These are phyloP conservation scores for Pyrgilauda ruficollis DNA, from an alignment of 2,113 vertebrate genomes.

Conservation along the genomic window DNA sequence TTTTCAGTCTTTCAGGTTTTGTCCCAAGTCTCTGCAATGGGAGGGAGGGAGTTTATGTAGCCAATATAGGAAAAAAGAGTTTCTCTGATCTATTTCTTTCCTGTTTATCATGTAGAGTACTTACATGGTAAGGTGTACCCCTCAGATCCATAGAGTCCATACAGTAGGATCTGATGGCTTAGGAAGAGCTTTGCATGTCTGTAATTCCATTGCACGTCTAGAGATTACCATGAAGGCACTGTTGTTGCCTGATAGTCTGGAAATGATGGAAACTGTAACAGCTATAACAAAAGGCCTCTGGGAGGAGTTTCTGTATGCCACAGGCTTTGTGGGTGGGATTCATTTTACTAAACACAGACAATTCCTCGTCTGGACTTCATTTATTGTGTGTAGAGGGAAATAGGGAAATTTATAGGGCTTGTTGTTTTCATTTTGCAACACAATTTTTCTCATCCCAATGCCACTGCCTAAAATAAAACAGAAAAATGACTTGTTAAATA, in stretches of 20 bases:
- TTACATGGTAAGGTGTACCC: not conserved
- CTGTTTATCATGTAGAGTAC: not conserved
- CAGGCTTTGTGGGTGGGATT: not conserved
- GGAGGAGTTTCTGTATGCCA: not conserved
- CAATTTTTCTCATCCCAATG: not conserved
- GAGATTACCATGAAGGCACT: not conserved
- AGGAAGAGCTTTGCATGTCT: not conserved
- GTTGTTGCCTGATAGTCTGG: not conserved
- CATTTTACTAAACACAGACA: not conserved
- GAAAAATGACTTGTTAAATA: not conserved
- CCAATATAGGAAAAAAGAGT: not conserved
- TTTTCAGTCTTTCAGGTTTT: not conserved
- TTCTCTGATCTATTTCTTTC: not conserved
- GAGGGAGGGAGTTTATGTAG: not conserved
- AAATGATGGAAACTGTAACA: not conserved
- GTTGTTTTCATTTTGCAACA: not conserved
- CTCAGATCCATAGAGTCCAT: not conserved
- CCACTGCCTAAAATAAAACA: conserved; percentile 5
- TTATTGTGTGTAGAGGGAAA: not conserved
- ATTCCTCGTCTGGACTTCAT: not conserved
- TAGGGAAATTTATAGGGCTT: not conserved
- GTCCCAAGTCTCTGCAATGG: not conserved
- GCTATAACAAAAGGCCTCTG: not conserved
- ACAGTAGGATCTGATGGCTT: not conserved
- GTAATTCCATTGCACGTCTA: not conserved